Evolutionary conservation across 2,113 vertebrate genomes (phyloP).

Genomic region (Hydrolagus affinis): DNA sequence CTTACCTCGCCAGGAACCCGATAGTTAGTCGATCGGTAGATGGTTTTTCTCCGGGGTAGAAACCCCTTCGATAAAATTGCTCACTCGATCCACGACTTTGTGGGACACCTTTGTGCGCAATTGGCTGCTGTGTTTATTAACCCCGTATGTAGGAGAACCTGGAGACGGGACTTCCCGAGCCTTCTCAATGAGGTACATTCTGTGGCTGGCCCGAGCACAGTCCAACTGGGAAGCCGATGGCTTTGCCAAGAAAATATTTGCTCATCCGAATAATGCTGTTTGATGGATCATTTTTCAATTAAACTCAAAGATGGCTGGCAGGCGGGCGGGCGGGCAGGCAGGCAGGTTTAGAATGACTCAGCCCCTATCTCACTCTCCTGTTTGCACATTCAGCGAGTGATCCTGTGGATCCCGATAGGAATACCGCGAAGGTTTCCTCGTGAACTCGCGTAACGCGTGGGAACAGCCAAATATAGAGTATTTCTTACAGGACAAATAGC

Average conservation of each 20-base stretch:
- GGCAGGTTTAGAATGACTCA: not conserved
- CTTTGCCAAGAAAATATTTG: slow-evolving; percentile 2
- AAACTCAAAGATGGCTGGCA: not conserved
- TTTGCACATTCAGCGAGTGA: not conserved
- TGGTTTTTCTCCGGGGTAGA: too few species aligned
- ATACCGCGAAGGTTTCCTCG: not conserved
- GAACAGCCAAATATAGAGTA: not conserved
- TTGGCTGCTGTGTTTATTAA: too few species aligned
- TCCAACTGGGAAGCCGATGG: not conserved
- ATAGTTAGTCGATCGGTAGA: too few species aligned
- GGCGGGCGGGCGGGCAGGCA: not conserved
- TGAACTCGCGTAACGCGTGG: not conserved
- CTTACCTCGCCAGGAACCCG: too few species aligned
- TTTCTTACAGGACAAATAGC: not conserved
- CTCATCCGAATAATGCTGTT: not conserved
- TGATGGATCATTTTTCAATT: slow-evolving; percentile 16
- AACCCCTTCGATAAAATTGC: too few species aligned
- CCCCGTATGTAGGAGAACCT: not conserved
- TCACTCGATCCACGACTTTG: too few species aligned
- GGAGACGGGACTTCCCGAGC: not conserved
- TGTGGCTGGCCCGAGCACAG: not conserved
- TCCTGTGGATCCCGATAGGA: not conserved
- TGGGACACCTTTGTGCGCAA: too few species aligned
- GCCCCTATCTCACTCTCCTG: not conserved
- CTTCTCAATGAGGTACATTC: not conserved